Conservation (phyloP, 2,888 invertebrate species). For the Tiliacea citrago region DNA sequence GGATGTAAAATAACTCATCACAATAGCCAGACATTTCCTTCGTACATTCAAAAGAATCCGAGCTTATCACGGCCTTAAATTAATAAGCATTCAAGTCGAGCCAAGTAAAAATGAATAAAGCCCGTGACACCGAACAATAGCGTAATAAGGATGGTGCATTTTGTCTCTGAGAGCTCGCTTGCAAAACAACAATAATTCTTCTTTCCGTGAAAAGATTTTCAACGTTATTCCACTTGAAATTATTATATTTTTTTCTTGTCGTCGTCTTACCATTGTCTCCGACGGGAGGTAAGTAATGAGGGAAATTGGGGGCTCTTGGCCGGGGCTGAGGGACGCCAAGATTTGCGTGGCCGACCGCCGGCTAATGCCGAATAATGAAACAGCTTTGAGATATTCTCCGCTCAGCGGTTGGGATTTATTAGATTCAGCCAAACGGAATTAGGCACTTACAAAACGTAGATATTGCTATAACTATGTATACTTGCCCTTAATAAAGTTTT, state of each 20-base stretch:
- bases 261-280: conserved; percentile 90
- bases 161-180: conserved; percentile 90
- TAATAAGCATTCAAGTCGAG: conserved; percentile 91
- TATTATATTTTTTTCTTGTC: conserved; percentile 90
- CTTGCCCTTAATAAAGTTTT: conserved; percentile 63
- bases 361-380: conserved; percentile 90
- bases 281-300: conserved; percentile 90
- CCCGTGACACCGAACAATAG: conserved; percentile 90
- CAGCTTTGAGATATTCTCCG: conserved; percentile 86
- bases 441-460: conserved; percentile 75
- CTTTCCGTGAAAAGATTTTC: conserved; percentile 90
- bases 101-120: conserved; percentile 91
- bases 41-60: conserved; percentile 89
- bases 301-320: conserved; percentile 89
- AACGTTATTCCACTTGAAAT: conserved; percentile 91
- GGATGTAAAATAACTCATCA: conserved; percentile 88
- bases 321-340: conserved; percentile 84
- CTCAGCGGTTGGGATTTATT: conserved; percentile 86
- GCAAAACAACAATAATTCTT: conserved; percentile 91
- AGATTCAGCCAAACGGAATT: conserved; percentile 86
- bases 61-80: conserved; percentile 90
- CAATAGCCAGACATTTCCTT: conserved; percentile 88
- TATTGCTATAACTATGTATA: conserved; percentile 65
- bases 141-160: conserved; percentile 90
- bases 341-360: conserved; percentile 89